phyloP scores from a whole-genome alignment of 2,113 vertebrate genomes.

The Tiliqua scincoides region DNA sequence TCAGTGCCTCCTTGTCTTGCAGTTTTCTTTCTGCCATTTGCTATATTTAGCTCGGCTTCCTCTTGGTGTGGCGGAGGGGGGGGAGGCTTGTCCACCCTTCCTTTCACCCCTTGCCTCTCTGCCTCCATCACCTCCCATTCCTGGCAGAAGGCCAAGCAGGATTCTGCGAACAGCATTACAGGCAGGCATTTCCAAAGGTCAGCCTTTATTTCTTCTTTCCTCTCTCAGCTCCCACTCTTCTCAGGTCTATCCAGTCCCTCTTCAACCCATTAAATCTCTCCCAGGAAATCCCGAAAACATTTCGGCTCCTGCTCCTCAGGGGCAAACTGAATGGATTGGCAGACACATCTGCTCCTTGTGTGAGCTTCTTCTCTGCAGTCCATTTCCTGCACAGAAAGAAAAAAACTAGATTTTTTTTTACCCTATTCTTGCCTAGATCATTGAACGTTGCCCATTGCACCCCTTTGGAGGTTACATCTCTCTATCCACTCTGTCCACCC shows the following conservation, averaged over 20 bases:
- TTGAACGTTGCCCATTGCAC: not conserved
- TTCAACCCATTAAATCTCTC: constrained; percentile 1
- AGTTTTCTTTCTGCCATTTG: not conserved
- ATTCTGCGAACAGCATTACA: not conserved
- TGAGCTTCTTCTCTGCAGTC: not conserved
- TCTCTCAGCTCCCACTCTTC: not conserved
- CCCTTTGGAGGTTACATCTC: not conserved
- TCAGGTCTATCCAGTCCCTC: constrained; percentile 13
- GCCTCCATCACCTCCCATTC: not conserved
- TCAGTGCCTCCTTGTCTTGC: not conserved
- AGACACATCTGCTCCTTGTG: not conserved
- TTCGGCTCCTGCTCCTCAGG: rapidly evolving
- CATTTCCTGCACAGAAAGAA: not conserved
- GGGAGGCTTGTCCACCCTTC: not conserved
- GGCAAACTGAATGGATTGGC: not conserved
- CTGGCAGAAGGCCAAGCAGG: not conserved
- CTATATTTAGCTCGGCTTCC: not conserved
- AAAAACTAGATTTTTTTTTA: not conserved
- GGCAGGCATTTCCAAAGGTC: not conserved
- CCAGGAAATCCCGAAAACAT: not conserved
- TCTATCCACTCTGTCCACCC: too few species aligned
- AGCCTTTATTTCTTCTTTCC: not conserved
- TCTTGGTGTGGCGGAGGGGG: not conserved
- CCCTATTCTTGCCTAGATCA: not conserved
- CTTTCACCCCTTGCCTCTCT: not conserved